Evolutionary conservation across 2,113 vertebrate genomes (phyloP), one percentile per base, ranked within the genome.

Genomic region (Rutilus rutilus): DNA sequence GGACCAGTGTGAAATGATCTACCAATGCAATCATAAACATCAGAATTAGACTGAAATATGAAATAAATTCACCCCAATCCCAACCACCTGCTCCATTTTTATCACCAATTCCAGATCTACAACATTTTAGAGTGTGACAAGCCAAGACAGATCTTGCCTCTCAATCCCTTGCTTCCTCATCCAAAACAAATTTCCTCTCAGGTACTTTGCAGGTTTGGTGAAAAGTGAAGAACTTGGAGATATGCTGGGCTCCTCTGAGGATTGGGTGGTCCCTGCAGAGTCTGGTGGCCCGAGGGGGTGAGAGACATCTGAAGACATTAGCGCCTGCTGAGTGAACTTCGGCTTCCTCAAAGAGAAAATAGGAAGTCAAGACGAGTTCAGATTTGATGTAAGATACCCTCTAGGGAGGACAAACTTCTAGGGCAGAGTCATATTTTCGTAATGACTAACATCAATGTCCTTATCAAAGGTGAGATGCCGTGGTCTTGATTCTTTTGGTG

Each of bases 301-400:
- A 86, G 86, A 77, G 86, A 87, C 87, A 90, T 92, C 90, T 91
- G 84, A 88, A 88, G 90, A 87, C 67, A 81, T 92, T 91, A 92
- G 78, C 85, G 88, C 91, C 90, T 87, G 84, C 87, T 52, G 84
- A 75, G 60, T 47, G 62, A 86, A 76, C 57, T 64, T 80, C 11
- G n/a, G 54, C 83, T 87, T 78, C 81, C 74, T 85, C 80, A 79
- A 82, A 27, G 64, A 90, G 81, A 84, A 87, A 30, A 54, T 64
- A 69, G 88, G 81, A 74, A 88, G 84, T 69, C 60, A 82, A 59
- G 45, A 60, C 7, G 59, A 81, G 69, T 78, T 76, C 60, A 82
- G 54, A 82, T 85, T 71, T 77, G 62, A 78, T 73, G 78, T 25
- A 77, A 50, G 64, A 36, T 33, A 17, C 69, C 71, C 82, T 45